These are phyloP conservation scores for Drosophila auraria DNA, from an alignment of 1,140 invertebrate genomes.

Conservation along the genomic window DNA sequence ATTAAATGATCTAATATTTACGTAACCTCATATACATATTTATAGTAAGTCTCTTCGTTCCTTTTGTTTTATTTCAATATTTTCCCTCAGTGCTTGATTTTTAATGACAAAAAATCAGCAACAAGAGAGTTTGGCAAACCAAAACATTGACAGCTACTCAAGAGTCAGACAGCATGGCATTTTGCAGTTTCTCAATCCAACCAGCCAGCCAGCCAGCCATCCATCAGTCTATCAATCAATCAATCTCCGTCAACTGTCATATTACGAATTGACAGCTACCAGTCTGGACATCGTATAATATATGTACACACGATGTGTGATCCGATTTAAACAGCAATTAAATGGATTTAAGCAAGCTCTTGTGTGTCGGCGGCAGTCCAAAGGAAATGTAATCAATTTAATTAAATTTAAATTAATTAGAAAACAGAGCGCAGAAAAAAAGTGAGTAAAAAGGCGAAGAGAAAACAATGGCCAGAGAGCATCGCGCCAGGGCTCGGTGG, in stretches of 20 bases:
- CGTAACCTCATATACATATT: too few species aligned
- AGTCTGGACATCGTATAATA: constrained; percentile 21
- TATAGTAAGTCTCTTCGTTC: too few species aligned
- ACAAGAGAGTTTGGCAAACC: constrained; percentile 1
- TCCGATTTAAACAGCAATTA: constrained; percentile 16
- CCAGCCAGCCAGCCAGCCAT: neutral
- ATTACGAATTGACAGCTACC: constrained; percentile 35
- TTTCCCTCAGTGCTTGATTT: neutral
- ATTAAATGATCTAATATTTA: too few species aligned
- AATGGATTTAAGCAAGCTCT: constrained; percentile 21
- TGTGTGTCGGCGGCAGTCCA: constrained; percentile 16
- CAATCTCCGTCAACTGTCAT: constrained; percentile 26
- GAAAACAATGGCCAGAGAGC: constrained; percentile 39
- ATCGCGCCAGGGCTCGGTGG: constrained; percentile 52
- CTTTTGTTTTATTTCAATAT: neutral
- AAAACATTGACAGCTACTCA: constrained; percentile 23
- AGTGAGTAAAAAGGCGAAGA: constrained; percentile 12
- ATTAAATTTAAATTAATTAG: constrained; percentile 52
- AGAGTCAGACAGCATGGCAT: constrained; percentile 8
- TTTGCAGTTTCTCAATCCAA: constrained; percentile 24
- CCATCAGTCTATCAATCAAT: constrained; percentile 49
- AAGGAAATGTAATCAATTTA: constrained; percentile 44
- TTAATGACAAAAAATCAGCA: neutral
- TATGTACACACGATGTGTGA: neutral
- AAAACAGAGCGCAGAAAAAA: constrained; percentile 28